Conservation (phyloP, 2,113 vertebrate species). For the Microcebus ravelobensis region DNA sequence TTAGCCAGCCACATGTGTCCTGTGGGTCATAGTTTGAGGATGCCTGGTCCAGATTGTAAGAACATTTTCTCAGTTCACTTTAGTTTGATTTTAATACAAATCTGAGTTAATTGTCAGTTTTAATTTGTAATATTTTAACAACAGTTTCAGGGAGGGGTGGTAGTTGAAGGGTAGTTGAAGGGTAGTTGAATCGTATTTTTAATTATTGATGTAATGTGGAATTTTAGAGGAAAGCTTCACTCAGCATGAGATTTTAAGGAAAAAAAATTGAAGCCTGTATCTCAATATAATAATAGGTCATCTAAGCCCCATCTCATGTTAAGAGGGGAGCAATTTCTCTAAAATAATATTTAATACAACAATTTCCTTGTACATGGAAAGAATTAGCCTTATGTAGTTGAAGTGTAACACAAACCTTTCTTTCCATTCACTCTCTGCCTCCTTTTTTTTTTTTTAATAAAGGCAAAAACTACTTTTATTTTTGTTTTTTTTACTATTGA, state of each 20-base stretch:
- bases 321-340: not conserved
- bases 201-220: not conserved
- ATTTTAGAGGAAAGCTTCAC: not conserved
- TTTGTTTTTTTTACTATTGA: too few species aligned
- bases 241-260: not conserved
- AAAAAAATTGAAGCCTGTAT: not conserved
- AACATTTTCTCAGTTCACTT: conserved; percentile 36
- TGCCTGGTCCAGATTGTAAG: not conserved
- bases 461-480: too few species aligned
- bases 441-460: not conserved
- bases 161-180: not conserved
- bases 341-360: conserved; percentile 23
- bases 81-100: conserved; percentile 41
- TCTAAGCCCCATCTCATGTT: not conserved
- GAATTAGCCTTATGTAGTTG: not conserved
- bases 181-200: not conserved
- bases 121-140: not conserved
- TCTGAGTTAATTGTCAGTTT: not conserved
- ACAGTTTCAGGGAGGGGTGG: not conserved
- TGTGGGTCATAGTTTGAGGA: too few species aligned
- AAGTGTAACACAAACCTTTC: conserved; percentile 13
- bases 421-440: not conserved
- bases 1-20: too few species aligned
- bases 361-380: conserved; percentile 6
- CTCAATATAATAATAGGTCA: not conserved